These are phyloP conservation scores for Protomyctophum bolini DNA, from an alignment of 2,113 vertebrate genomes.

Conservation along the genomic window DNA sequence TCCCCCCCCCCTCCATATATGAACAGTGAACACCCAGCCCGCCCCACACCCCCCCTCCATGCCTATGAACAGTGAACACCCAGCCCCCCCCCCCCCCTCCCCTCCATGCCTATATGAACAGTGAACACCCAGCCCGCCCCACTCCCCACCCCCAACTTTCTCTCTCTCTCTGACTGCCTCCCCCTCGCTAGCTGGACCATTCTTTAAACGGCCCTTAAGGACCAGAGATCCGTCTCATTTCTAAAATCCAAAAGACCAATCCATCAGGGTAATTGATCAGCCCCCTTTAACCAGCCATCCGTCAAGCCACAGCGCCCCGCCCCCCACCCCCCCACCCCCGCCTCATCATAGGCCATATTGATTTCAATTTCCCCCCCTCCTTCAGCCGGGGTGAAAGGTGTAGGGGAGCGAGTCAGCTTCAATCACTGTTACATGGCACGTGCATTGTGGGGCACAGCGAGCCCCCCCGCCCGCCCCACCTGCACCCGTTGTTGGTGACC, in stretches of 20 bases:
- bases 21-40: too few species aligned
- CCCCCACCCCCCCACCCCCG: slow-evolving; percentile 38
- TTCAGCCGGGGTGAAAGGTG: slow-evolving; percentile 57
- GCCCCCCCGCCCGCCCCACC: too few species aligned
- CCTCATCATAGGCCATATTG: slow-evolving; percentile 72
- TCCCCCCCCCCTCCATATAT: not conserved
- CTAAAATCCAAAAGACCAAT: slow-evolving; percentile 63
- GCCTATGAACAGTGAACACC: too few species aligned
- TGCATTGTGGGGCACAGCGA: slow-evolving; percentile 2
- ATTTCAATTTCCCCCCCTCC: slow-evolving; percentile 68
- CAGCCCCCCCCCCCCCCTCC: not conserved
- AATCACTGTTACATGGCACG: slow-evolving; percentile 35
- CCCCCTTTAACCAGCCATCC: slow-evolving; percentile 66
- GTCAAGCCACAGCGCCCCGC: slow-evolving; percentile 29
- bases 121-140: too few species aligned
- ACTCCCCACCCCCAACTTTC: not conserved
- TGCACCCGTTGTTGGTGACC: too few species aligned
- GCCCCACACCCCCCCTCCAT: not conserved
- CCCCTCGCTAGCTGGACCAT: too few species aligned
- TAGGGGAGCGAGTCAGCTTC: slow-evolving; percentile 50
- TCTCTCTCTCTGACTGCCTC: not conserved
- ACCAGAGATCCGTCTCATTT: slow-evolving; percentile 48
- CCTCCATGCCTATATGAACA: not conserved
- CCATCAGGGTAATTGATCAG: slow-evolving; percentile 72
- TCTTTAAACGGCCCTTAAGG: slow-evolving; percentile 28